Evolutionary conservation across 2,888 invertebrate species (phyloP), one percentile per base, ranked within the genome.

Genomic region (Melieria picta): DNA sequence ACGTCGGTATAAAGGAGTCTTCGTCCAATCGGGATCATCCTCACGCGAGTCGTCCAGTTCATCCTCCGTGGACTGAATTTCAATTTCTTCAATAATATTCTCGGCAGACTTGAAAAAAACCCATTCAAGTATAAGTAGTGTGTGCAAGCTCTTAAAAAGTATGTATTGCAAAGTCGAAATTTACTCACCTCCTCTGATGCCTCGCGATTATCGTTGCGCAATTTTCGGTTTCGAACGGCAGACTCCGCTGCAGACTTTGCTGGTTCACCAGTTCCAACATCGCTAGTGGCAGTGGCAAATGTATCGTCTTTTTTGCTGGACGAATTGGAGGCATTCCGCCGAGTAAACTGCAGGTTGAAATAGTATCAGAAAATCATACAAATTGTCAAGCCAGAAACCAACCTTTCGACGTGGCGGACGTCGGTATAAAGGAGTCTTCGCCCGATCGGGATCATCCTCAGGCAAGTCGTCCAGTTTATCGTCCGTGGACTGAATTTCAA

Each of bases 1-100:
- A 50, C 69, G 74, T 55, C 45, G 72, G 6, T 71, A 62, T 6
- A 58, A 48, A 4, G 81, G 81, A 7, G 81, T 80, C 70, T 75
- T 76, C 47, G 2, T 69, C 80, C 81, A 80, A 71, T 81, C 81
- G 5, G 81, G 81, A 78, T 81, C 81, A 13, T 65, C 50, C 30
- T 3, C 30, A 30, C 30, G 30, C 4, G 69, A 63, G 48, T 68
- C 47, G 62, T 76, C 75, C 13, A 62, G 48, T 30, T 76, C 77
- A 4, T 75, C 74, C 1, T 74, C 71, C 7, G 74, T 69, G 42
- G 69, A n/a, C 52, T 72, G 69, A 7, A 46, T 60, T n/a, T 65
- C 63, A 47, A 60, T 50, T 57, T 66, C 65, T 69, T 76, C 64
- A 48, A 55, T 1, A 30, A 30, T 30, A 30, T 30, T 30, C 3